Evolutionary conservation across 2,113 vertebrate genomes (phyloP).

Genomic region (Leptodactylus fuscus): DNA sequence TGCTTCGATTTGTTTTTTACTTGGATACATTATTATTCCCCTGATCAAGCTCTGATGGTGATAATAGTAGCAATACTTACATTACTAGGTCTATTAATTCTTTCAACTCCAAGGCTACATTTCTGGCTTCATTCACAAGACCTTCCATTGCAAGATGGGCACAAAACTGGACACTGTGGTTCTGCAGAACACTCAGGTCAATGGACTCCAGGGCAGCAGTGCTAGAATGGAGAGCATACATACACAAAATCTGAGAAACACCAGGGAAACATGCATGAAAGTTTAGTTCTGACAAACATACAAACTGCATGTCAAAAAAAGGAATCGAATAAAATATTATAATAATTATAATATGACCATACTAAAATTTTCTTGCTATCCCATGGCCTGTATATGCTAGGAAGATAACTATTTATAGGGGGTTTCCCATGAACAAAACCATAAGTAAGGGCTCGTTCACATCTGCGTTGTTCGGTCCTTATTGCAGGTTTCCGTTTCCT

Average conservation of each 20-base stretch:
- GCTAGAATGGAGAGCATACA: slow-evolving; percentile 62
- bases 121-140: slow-evolving; percentile 74
- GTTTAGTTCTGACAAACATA: neutral
- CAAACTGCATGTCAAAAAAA: neutral
- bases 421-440: no score
- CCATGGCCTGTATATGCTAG: neutral
- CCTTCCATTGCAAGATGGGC: slow-evolving; percentile 78
- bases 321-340: neutral
- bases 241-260: neutral
- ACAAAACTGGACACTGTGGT: slow-evolving; percentile 78
- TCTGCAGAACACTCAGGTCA: slow-evolving; percentile 73
- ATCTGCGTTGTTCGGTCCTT: no score
- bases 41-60: no score
- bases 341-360: no score
- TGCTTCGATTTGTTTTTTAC: neutral
- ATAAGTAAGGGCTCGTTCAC: no score
- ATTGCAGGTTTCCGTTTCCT: no score
- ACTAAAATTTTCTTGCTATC: neutral
- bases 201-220: slow-evolving; percentile 67
- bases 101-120: slow-evolving; percentile 71
- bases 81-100: slow-evolving; percentile 72
- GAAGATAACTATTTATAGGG: no score
- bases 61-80: slow-evolving; percentile 59
- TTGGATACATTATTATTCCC: no score
- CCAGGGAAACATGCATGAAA: neutral